A percentile compares a stretch with the other conserved stretches of the same genome.
phyloP scores from a whole-genome alignment of 2,113 vertebrate species.

The Orientallactaga bullata region DNA sequence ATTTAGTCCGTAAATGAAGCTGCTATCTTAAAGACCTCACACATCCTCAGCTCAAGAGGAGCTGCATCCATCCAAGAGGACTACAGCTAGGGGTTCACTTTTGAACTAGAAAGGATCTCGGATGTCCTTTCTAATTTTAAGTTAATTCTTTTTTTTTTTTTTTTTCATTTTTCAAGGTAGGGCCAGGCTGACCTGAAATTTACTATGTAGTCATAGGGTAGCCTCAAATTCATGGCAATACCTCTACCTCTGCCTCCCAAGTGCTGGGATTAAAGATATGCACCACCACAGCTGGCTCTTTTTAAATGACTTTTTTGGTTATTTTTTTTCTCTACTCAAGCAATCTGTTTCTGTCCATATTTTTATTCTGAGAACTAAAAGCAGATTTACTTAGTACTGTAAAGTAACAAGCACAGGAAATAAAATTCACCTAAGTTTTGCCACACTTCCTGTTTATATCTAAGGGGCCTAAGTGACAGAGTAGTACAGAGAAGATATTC shows the following conservation, averaged over 20 bases:
- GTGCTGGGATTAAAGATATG: no score
- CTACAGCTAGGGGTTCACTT: slow-evolving; percentile 31
- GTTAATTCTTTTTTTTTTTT: no score
- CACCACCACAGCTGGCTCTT: background rate
- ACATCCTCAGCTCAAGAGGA: background rate
- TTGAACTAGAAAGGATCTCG: background rate
- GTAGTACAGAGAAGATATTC: slow-evolving; percentile 7
- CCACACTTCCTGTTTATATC: slow-evolving; percentile 33
- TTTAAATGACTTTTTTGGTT: slow-evolving; percentile 20
- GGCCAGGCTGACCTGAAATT: no score
- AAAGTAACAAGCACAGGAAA: slow-evolving; percentile 34
- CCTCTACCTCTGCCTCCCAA: no score
- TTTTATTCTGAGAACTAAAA: slow-evolving; percentile 59
- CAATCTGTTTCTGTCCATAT: slow-evolving; percentile 44
- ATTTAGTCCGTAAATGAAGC: background rate
- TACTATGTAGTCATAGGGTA: no score
- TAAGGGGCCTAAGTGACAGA: background rate
- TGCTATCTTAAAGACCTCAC: background rate
- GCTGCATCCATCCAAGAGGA: background rate
- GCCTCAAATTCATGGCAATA: no score
- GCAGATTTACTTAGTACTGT: background rate
- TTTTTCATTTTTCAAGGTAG: no score
- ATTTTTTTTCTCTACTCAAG: slow-evolving; percentile 59
- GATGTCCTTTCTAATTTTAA: slow-evolving; percentile 35
- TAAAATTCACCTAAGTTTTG: slow-evolving; percentile 1